Evolutionary conservation across 2,888 invertebrate species (phyloP).

Genomic region (Leptothorax acervorum): DNA sequence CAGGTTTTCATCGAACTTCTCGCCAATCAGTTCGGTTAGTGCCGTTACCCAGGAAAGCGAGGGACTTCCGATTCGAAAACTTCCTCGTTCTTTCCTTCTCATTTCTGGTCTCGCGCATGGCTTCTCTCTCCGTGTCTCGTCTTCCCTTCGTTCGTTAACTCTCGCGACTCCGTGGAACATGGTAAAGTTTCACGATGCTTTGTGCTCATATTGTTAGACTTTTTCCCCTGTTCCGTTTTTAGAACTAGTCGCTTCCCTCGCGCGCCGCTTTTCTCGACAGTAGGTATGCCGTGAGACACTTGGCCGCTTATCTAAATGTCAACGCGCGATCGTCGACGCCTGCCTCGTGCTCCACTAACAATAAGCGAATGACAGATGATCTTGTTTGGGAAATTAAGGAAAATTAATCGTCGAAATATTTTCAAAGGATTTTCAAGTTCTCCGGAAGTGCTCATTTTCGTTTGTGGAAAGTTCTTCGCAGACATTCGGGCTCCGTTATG

Average conservation of each 20-base stretch:
- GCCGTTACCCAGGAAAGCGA: slow-evolving; percentile 71
- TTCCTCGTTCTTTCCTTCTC: slow-evolving; percentile 56
- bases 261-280: neutral
- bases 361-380: neutral
- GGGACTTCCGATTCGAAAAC: slow-evolving; percentile 46
- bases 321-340: slow-evolving; percentile 21
- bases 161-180: slow-evolving; percentile 57
- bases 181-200: slow-evolving; percentile 55
- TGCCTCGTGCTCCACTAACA: neutral
- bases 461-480: neutral
- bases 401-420: neutral
- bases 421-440: neutral
- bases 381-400: neutral
- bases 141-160: slow-evolving; percentile 33
- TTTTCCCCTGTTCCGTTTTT: slow-evolving; percentile 16
- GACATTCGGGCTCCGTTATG: neutral
- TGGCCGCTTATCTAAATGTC: slow-evolving; percentile 27
- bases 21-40: slow-evolving; percentile 81
- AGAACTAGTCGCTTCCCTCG: slow-evolving; percentile 2
- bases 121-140: slow-evolving; percentile 15
- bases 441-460: slow-evolving; percentile 3
- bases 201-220: neutral
- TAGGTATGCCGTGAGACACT: slow-evolving; percentile 9
- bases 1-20: slow-evolving; percentile 69
- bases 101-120: slow-evolving; percentile 33